Percentiles rank a stretch among this genome's conserved stretches.
Conservation (phyloP, 1,140 invertebrate species). For the Probaryconus sp. region DNA sequence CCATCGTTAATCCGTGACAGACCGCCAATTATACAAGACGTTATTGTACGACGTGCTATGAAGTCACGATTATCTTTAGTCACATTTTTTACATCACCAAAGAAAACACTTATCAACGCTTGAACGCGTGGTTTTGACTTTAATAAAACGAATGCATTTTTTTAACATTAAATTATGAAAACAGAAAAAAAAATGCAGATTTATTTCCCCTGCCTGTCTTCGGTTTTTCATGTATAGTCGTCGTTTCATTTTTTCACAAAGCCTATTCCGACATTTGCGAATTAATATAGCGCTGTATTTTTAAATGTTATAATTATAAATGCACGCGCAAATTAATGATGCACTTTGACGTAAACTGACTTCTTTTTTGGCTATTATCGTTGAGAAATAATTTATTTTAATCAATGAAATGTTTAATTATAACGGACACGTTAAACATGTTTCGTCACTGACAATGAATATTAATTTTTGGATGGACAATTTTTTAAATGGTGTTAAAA, state of each 20-base stretch:
- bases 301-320: background rate
- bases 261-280: background rate
- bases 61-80: conserved; percentile 61
- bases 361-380: no score
- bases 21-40: conserved; percentile 58
- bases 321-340: background rate
- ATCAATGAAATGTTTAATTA: no score
- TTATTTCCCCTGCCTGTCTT: background rate
- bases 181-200: conserved; percentile 18
- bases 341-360: no score
- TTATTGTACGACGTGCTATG: conserved; percentile 50
- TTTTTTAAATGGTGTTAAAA: no score
- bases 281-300: background rate
- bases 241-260: conserved; percentile 14
- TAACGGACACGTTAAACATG: no score
- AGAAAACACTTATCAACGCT: conserved; percentile 44
- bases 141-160: conserved; percentile 8
- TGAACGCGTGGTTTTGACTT: conserved; percentile 11
- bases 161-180: conserved; percentile 18
- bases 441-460: no score
- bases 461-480: no score
- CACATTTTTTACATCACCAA: conserved; percentile 39
- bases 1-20: conserved; percentile 45
- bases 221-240: conserved; percentile 6
- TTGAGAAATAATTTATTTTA: no score